Base-by-base conservation (phyloP, 2,888 invertebrate genomes). In the Exephanes ischioxanthus region DNA sequence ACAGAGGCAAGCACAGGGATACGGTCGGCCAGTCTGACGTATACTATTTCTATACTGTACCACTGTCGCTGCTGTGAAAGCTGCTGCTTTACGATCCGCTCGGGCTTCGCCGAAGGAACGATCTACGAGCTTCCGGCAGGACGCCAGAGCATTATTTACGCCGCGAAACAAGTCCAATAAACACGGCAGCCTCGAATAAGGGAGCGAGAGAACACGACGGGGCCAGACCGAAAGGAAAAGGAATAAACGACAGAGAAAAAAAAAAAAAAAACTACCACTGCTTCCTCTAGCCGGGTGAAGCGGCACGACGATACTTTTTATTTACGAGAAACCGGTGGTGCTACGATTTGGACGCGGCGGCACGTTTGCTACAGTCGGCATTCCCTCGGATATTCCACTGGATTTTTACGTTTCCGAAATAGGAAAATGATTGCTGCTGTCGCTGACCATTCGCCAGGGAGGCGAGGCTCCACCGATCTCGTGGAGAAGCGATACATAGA, bases 151-250 rank as follows among this genome's bases (percentile, higher is more conserved):
- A 89, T 91, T 92, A 92, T 91, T 92, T 92, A 91, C 89, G 91
- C 83, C 88, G 84, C 88, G 90, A 90, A 90, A 90, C 90, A 91
- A 90, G 91, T 90, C 90, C 90, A 89, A 91, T 89, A 91, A 91
- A 91, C 89, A 90, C 86, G 82, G 83, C 78, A 82, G 88, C 78
- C 68, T 22, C 71, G 71, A 71, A 84, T 75, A 76, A 79, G 78
- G 70, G 75, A 77, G 73, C 53, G 58, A 79, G 76, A 83, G 45
- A 58, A 75, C 41, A 55, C 55, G 71, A 58, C 33, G 22, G 33
- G 51, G 14, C 66, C 81, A 55, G 61, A 55, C 70, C 72, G 73
- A 83, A 80, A 66, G 71, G 48, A 67, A 37, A 22, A 73, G 30
- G 48, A 67, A 73, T 33, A 66, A 58, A 68, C 63, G 33, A 78